These are phyloP conservation scores for Eulemur rufifrons DNA, from an alignment of 2,113 vertebrate species.

Conservation along the genomic window DNA sequence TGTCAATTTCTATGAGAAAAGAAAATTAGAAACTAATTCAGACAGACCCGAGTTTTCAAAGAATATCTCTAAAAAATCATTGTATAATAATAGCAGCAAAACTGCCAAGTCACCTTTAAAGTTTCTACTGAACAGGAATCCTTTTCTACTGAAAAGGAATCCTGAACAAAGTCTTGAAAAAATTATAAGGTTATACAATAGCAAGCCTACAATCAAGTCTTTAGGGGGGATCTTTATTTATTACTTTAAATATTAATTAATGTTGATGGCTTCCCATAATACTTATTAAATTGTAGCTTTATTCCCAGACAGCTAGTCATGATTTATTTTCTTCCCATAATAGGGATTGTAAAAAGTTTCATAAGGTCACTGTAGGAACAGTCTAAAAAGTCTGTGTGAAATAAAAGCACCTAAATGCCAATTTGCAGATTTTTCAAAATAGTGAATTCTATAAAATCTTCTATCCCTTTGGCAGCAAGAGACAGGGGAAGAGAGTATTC, in stretches of 20 bases:
- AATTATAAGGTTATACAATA: background rate
- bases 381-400: background rate
- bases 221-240: background rate
- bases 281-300: constrained; percentile 25
- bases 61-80: background rate
- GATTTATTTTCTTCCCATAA: constrained; percentile 49
- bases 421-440: background rate
- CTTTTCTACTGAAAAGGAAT: background rate
- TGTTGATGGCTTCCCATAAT: constrained; percentile 29
- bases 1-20: background rate
- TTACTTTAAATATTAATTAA: constrained; percentile 65
- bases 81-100: constrained; percentile 4
- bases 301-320: background rate
- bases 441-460: background rate
- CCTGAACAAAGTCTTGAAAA: background rate
- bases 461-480: background rate
- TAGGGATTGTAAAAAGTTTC: background rate
- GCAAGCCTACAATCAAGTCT: background rate
- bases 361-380: background rate
- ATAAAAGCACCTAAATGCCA: background rate
- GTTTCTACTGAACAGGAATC: background rate
- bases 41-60: background rate
- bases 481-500: background rate
- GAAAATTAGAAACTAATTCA: constrained; percentile 12
- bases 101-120: background rate